Conservation (phyloP, 2,113 vertebrate genomes). For the Podarcis raffonei region DNA sequence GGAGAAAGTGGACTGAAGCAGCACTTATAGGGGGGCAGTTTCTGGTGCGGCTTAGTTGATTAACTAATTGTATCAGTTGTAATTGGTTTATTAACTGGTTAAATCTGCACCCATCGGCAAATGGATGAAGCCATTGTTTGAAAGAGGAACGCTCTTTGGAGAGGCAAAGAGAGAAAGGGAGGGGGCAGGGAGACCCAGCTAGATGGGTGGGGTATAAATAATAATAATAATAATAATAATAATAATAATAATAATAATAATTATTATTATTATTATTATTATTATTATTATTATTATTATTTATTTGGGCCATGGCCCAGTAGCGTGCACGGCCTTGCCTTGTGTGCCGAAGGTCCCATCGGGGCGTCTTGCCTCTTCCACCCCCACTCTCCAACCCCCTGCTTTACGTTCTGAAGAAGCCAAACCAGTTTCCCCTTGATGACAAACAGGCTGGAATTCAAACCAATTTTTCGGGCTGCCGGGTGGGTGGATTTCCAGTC, state of each 20-base stretch:
- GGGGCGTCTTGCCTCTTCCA: neutral
- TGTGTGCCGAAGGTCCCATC: no score
- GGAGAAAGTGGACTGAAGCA: no score
- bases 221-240: no score
- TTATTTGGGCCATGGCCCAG: no score
- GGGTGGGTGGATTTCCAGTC: slow-evolving; percentile 43
- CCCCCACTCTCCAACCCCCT: neutral
- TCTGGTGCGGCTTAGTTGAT: neutral
- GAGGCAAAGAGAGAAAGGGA: neutral
- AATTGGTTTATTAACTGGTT: neutral
- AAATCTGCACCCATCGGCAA: neutral
- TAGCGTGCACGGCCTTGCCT: no score
- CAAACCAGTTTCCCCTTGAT: slow-evolving; percentile 25
- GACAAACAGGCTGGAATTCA: slow-evolving; percentile 27
- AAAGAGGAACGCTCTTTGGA: neutral
- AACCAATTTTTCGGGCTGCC: slow-evolving; percentile 36
- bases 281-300: no score
- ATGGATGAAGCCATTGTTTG: neutral
- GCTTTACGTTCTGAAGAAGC: slow-evolving; percentile 25
- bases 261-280: no score
- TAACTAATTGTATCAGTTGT: no score
- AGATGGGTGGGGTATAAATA: no score
- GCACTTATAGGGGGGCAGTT: neutral
- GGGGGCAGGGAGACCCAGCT: neutral
- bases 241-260: no score